Evolutionary conservation across 2,113 vertebrate species (phyloP), one percentile per base, ranked within the genome.

Genomic region (Cryptomyrus ogoouensis): DNA sequence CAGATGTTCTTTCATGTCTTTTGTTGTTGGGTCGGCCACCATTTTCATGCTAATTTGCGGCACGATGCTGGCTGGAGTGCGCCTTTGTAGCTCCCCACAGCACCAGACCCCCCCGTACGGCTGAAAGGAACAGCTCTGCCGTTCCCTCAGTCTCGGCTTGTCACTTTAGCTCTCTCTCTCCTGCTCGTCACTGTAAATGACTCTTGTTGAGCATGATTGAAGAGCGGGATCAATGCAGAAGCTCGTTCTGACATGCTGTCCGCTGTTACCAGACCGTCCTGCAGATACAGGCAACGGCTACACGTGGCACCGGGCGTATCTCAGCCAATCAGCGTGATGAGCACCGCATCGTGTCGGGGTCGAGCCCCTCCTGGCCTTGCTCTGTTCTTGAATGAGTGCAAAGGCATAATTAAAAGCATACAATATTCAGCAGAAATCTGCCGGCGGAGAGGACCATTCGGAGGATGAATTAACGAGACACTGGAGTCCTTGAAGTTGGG

Each of bases 1-100:
- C 89, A 89, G 89, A 83, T 89, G 52, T 89, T 62, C 52, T 85
- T 89, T 85, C 56, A 52, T 58, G 89, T 85, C 39, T 42, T 84
- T 56, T 89, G 49, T 87, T 83, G 21, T 50, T 17, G 49, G 50
- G 62, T 70, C n/a, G 49, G 50, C 21, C 24, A 47, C 50, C 52
- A 89, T 85, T 89, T 85, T 84, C 89, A 89, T 89, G 89, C 80
- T 85, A 85, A 89, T 85, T 24, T 44, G 13, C 35, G 27, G 12
- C 24, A 46, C 46, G 21, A 27, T 10, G 35, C 17, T 21, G 27
- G 50, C 53, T 89, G 80, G 15, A 80, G 89, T 27, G 3, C 0
- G 31, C 80, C 35, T 89, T 89, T 85, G 80, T 83, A 42, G 6
- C 35, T 88, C 62, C 10, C 44, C 35, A 47, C 42, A 49, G 56